Conservation (phyloP, 2,888 invertebrate species). For the Leptinotarsa juncta region DNA sequence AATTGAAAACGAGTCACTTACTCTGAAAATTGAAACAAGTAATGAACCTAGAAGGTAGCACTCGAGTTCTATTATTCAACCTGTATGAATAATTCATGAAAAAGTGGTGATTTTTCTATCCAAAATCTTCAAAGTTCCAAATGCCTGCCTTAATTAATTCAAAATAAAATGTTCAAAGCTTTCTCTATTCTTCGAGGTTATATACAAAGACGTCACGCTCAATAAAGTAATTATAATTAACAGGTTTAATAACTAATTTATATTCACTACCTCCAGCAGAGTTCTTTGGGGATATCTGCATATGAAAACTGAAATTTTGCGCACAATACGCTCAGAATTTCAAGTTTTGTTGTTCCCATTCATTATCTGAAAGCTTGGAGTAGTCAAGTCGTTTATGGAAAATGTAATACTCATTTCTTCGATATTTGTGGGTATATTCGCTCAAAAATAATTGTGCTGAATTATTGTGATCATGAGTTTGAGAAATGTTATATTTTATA, state of each 20-base stretch:
- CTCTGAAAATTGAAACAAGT: too few relatives aligned
- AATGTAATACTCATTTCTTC: too few relatives aligned
- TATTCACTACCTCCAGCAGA: not conserved
- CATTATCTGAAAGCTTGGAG: too few relatives aligned
- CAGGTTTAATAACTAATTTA: not conserved
- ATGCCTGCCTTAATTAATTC: not conserved
- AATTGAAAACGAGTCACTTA: too few relatives aligned
- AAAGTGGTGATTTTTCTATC: not conserved
- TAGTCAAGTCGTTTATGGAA: too few relatives aligned
- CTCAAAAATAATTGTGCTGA: too few relatives aligned
- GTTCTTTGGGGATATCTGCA: not conserved
- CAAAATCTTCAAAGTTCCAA: not conserved
- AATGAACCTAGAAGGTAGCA: too few relatives aligned
- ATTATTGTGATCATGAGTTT: too few relatives aligned
- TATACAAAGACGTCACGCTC: constrained; percentile 5
- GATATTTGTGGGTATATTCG: too few relatives aligned
- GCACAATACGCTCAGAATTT: not conserved
- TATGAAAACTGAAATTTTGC: constrained; percentile 3
- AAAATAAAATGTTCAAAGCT: not conserved
- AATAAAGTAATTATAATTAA: constrained; percentile 1
- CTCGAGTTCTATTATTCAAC: too few relatives aligned
- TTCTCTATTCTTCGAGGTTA: not conserved
- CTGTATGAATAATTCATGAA: not conserved
- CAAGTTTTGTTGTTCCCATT: too few relatives aligned
- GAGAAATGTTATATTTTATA: too few relatives aligned